These are phyloP conservation scores for Chrysomela aeneicollis DNA, from an alignment of 2,888 invertebrate species.

Conservation along the genomic window DNA sequence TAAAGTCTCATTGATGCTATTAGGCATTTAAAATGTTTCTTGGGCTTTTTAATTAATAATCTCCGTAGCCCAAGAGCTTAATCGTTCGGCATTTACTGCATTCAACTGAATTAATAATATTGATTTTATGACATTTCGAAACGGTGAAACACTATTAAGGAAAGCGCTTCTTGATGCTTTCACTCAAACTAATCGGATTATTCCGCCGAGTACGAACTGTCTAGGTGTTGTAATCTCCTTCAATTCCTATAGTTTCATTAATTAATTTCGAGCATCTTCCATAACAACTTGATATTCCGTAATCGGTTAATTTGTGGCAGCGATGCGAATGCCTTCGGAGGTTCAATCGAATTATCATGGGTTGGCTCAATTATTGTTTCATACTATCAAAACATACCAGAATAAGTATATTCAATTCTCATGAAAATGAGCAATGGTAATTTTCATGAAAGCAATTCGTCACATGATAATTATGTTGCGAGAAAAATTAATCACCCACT, in stretches of 20 bases:
- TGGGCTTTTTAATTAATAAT: neutral
- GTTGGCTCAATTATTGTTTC: no score
- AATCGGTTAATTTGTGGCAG: constrained; percentile 5
- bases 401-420: no score
- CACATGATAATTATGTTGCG: no score
- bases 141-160: constrained; percentile 14
- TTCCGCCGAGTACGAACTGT: neutral
- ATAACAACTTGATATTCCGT: constrained; percentile 14
- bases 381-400: no score
- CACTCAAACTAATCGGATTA: constrained; percentile 16
- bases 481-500: no score
- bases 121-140: constrained; percentile 20
- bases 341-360: neutral
- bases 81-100: neutral
- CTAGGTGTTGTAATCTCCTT: constrained; percentile 27
- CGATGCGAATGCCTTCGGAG: neutral
- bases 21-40: no score
- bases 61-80: neutral
- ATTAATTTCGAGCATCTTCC: constrained; percentile 18
- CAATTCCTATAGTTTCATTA: constrained; percentile 16
- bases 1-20: no score
- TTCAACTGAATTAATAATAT: constrained; percentile 10
- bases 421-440: no score
- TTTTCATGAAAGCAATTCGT: no score
- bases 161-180: constrained; percentile 10